phyloP scores from a whole-genome alignment of 2,888 invertebrate genomes.

The Papilio elwesi region DNA sequence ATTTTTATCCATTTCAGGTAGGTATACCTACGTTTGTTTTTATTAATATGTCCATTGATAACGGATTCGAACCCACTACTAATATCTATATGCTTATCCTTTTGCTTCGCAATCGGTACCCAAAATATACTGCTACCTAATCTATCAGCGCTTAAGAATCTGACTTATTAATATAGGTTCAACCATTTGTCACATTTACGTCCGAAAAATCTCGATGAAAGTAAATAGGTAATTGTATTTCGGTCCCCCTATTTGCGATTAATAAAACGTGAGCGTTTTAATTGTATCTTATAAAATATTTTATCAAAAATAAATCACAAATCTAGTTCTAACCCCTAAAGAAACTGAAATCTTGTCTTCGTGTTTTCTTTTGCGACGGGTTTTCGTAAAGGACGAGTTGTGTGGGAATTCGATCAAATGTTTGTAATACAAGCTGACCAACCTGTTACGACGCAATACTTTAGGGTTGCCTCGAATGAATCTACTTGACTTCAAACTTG shows the following conservation, averaged over 20 bases:
- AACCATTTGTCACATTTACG: neutral
- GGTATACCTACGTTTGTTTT: too few relatives aligned
- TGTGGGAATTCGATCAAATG: conserved; percentile 41
- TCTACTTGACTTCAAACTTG: conserved; percentile 41
- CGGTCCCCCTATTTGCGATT: neutral
- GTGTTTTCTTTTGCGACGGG: conserved; percentile 33
- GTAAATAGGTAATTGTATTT: neutral
- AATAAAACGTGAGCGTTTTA: neutral
- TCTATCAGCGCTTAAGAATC: too few relatives aligned
- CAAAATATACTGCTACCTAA: too few relatives aligned
- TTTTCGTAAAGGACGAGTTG: conserved; percentile 41
- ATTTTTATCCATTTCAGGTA: too few relatives aligned
- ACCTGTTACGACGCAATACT: conserved; percentile 36
- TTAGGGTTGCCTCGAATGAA: conserved; percentile 26
- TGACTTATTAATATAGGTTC: too few relatives aligned
- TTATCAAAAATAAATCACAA: conserved; percentile 5
- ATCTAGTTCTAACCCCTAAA: conserved; percentile 7
- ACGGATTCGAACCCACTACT: too few relatives aligned
- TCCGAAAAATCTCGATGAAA: neutral
- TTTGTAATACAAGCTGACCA: conserved; percentile 26
- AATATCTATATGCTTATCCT: too few relatives aligned
- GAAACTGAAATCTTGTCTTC: conserved; percentile 9
- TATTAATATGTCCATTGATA: too few relatives aligned
- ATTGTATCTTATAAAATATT: neutral
- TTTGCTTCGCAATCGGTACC: too few relatives aligned